Evolutionary conservation across 1,140 invertebrate genomes (phyloP), one percentile per base, ranked within the genome.

Genomic region (Euborellia annulipes): DNA sequence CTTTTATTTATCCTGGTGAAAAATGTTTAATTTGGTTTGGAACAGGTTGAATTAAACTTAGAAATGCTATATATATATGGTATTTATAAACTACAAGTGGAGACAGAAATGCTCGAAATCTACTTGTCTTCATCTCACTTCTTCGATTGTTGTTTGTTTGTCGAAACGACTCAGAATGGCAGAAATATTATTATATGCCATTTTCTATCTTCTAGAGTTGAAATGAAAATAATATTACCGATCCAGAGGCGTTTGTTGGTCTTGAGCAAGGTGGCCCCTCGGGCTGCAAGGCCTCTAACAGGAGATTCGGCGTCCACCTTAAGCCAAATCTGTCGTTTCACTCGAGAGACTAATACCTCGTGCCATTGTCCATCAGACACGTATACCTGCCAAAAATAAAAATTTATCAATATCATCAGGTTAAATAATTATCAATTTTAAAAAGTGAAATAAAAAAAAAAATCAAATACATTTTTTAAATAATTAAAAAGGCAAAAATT

Each of bases 351-450:
- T 6, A 69, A 63, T 3, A 82, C 64, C 16, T 71, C 73, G 58
- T 87, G 82, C 81, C 82, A 85, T 34, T 75, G 58, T 1, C 78
- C 79, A 63, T 86, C 79, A 56, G 77, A 69, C 2, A 85, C 71
- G 54, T 70, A 30, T 56, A 78, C 62, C 71, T 76, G 52, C 6
- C 45, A n/a, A n/a, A n/a, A n/a, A n/a, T n/a, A n/a, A n/a, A n/a
- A n/a, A n/a, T n/a, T n/a, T n/a, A n/a, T n/a, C n/a, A n/a, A n/a
- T n/a, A n/a, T n/a, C n/a, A n/a, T n/a, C n/a, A n/a, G n/a, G n/a
- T n/a, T n/a, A n/a, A n/a, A n/a, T n/a, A n/a, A n/a, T n/a, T n/a
- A n/a, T n/a, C n/a, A n/a, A n/a, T n/a, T n/a, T n/a, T n/a, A n/a
- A n/a, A n/a, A n/a, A n/a, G n/a, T n/a, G n/a, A n/a, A n/a, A n/a